Percentiles rank a stretch among this genome's conserved stretches.
Evolutionary conservation across 2,888 invertebrate genomes (phyloP).

Genomic region (Sepioteuthis lessoniana): DNA sequence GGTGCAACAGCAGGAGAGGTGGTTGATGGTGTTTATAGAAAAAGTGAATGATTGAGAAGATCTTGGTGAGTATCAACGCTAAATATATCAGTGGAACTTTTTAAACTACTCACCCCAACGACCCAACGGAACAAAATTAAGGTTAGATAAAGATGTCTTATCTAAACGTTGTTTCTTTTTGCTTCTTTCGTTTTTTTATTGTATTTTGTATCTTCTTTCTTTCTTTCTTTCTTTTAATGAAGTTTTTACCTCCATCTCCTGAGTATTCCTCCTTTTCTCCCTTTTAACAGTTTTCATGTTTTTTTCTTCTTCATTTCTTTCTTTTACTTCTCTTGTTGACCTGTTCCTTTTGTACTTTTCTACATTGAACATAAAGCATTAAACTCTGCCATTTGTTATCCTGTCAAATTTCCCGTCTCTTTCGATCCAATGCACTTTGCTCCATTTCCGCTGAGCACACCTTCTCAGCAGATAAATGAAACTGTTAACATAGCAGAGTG

Average conservation of each 20-base stretch:
- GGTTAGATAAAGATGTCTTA: too few relatives aligned
- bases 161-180: too few relatives aligned
- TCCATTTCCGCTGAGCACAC: neutral
- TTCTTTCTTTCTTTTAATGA: too few relatives aligned
- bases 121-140: too few relatives aligned
- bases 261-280: neutral
- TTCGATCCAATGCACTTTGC: neutral
- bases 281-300: neutral
- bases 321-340: neutral
- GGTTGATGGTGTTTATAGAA: neutral
- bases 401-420: neutral
- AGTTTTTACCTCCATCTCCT: too few relatives aligned
- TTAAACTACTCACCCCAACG: too few relatives aligned
- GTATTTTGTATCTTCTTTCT: too few relatives aligned
- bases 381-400: neutral
- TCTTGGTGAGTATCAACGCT: neutral
- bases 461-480: neutral
- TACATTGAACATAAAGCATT: neutral
- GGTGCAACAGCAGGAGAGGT: neutral
- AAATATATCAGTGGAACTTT: too few relatives aligned
- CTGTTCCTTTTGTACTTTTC: neutral
- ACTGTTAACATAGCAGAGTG: neutral
- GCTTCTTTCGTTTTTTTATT: too few relatives aligned
- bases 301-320: neutral
- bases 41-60: neutral